These are phyloP conservation scores for Itoplectis maculator DNA, from an alignment of 2,888 invertebrate species.

Conservation along the genomic window DNA sequence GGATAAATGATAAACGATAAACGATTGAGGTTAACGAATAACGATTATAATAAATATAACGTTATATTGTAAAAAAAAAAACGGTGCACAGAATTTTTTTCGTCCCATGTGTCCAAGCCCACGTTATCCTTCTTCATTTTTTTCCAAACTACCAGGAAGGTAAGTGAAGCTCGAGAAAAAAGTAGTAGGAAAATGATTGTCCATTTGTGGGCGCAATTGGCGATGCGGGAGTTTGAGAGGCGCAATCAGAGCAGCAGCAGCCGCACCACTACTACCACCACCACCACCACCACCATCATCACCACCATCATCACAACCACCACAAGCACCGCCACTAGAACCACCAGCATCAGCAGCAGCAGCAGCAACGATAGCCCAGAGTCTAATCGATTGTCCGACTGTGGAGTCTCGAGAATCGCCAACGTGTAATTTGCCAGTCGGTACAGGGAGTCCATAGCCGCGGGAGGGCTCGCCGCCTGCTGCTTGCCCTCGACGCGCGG, in stretches of 20 bases:
- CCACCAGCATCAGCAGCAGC: too few species aligned
- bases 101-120: slow-evolving; percentile 22
- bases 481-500: slow-evolving; percentile 22
- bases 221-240: slow-evolving; percentile 3
- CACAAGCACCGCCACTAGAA: too few species aligned
- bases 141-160: neutral
- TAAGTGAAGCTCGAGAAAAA: slow-evolving; percentile 36
- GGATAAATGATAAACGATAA: slow-evolving; percentile 73
- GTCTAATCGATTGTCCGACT: slow-evolving; percentile 57
- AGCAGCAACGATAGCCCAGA: slow-evolving; percentile 32
- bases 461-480: neutral
- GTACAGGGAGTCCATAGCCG: neutral
- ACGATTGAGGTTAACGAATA: slow-evolving; percentile 81
- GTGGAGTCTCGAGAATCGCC: slow-evolving; percentile 50
- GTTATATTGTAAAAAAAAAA: slow-evolving; percentile 80
- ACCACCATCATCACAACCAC: too few species aligned
- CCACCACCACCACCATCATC: too few species aligned
- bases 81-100: neutral
- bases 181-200: neutral
- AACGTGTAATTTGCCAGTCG: slow-evolving; percentile 49
- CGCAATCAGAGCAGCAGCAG: slow-evolving; percentile 39
- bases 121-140: neutral
- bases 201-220: slow-evolving; percentile 9
- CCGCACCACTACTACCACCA: too few species aligned
- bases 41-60: slow-evolving; percentile 82